Evolutionary conservation across 2,797 vertebrate genomes (phyloP), one percentile per base, ranked within the genome.

Genomic region (Macrochelys suwanniensis): DNA sequence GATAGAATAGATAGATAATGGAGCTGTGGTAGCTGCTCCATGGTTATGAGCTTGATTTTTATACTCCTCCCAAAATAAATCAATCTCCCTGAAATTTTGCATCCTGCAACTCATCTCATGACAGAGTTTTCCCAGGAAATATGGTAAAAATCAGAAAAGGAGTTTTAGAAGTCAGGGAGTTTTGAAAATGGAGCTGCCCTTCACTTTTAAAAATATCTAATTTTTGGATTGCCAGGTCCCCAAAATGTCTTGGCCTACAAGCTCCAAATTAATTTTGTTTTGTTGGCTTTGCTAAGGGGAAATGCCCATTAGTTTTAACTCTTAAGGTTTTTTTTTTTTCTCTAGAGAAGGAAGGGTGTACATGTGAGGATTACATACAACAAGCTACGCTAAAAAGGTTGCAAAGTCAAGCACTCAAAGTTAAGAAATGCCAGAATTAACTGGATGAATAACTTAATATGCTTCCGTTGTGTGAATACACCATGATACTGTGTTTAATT

Each of bases 61-160:
- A 68, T 33, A 37, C 15, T n/a, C 17, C 61, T 68, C 61, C 61
- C 28, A n/a, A 16, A 68, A 19, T 15, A 68, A 68, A 33, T 85
- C 68, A 90, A 84, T 93, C 51, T 95, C 84, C 49, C 89, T 82
- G 51, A 87, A 42, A 91, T 95, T 94, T 94, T 96, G 25, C 57
- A 96, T 45, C 57, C 51, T 89, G 80, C 65, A 56, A 51, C 85
- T 91, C 0, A 89, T 95, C 93, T 88, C 19, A 42, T 19, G 56
- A 26, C 25, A 57, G 53, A 16, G 65, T 57, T 37, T 95, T 59
- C 19, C 37, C 49, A 11, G 9, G 19, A 91, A 90, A 95, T 90
- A 80, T 89, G 26, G 68, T 68, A 86, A 92, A 33, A 87, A 95
- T 54, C 87, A 89, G 83, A 82, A 7, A 88, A 9, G 10, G 42